Conservation (phyloP, 2,888 invertebrate species). For the Cryptophagus acutangulus region DNA sequence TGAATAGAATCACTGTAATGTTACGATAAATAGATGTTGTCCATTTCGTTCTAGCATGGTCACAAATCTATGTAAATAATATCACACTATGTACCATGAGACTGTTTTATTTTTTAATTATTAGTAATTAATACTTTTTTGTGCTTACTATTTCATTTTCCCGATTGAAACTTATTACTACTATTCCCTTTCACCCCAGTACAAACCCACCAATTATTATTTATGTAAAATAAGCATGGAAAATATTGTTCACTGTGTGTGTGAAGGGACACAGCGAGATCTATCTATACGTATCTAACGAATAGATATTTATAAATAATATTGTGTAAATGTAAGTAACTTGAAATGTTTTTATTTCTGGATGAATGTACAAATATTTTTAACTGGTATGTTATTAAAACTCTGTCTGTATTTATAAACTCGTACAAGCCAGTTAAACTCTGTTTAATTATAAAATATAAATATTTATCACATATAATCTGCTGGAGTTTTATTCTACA, state of each 20-base stretch:
- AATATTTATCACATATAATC: conserved; percentile 48
- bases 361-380: conserved; percentile 49
- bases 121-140: too few relatives aligned
- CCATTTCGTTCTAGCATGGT: conserved; percentile 38
- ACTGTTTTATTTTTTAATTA: conserved; percentile 42
- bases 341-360: conserved; percentile 46
- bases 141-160: too few relatives aligned
- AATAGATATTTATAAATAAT: conserved; percentile 32
- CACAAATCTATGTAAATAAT: conserved; percentile 40
- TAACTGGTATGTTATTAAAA: conserved; percentile 45
- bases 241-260: conserved; percentile 26
- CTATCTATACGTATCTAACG: conserved; percentile 21
- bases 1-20: conserved; percentile 39
- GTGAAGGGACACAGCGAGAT: conserved; percentile 30
- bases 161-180: too few relatives aligned
- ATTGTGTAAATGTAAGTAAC: conserved; percentile 44
- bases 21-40: conserved; percentile 43
- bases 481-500: neutral
- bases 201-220: too few relatives aligned
- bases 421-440: conserved; percentile 47
- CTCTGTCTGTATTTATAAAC: conserved; percentile 47
- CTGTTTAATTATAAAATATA: conserved; percentile 50
- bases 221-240: too few relatives aligned
- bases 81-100: conserved; percentile 43
- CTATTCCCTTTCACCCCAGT: too few relatives aligned